Conservation (phyloP, 2,797 vertebrate species). For the Poeciliopsis presidionis region DNA sequence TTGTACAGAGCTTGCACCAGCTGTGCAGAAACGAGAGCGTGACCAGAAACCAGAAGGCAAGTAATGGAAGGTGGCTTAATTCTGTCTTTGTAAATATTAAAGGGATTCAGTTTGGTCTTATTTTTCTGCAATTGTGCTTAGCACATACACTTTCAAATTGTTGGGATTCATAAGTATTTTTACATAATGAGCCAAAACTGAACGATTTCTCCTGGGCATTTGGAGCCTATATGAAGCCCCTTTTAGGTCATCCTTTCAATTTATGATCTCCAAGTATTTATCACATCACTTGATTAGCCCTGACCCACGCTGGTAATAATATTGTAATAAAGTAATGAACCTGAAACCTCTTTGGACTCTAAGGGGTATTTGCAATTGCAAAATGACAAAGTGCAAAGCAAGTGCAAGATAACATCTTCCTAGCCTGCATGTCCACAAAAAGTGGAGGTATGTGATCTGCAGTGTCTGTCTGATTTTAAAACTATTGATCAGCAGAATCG, state of each 20-base stretch:
- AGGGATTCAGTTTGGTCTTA: background rate
- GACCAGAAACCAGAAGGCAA: constrained; percentile 66
- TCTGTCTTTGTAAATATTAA: background rate
- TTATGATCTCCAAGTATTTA: background rate
- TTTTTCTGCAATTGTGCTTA: background rate
- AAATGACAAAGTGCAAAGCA: background rate
- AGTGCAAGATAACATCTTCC: background rate
- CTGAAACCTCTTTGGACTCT: background rate
- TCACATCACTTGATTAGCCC: background rate
- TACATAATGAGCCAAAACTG: background rate
- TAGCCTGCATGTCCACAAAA: background rate
- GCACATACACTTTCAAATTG: background rate
- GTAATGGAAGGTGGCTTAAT: background rate
- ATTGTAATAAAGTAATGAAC: background rate
- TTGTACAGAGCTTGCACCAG: constrained; percentile 70
- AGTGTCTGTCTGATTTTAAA: background rate
- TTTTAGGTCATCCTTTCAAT: background rate
- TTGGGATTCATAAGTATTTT: background rate
- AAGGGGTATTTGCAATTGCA: background rate
- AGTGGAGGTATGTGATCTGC: background rate
- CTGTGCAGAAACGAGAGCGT: constrained; percentile 41
- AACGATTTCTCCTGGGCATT: background rate
- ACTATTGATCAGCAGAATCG: background rate
- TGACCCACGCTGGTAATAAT: background rate
- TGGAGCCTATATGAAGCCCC: background rate